Conservation (phyloP, 2,888 invertebrate genomes). For the Cephus pygmeus region DNA sequence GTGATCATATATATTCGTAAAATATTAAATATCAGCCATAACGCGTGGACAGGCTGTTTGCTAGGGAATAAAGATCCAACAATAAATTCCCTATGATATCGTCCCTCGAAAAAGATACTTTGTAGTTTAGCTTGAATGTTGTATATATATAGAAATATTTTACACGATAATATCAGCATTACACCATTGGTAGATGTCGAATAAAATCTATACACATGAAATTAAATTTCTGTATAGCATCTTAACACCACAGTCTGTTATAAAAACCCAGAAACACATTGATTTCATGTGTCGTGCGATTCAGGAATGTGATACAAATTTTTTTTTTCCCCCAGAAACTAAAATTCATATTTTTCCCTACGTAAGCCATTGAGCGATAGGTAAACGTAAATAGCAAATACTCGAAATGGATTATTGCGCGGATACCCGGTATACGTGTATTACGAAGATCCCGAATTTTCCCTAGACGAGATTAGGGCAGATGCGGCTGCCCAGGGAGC, state of each 20-base stretch:
- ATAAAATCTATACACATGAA: background rate
- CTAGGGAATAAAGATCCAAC: background rate
- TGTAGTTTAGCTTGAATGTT: background rate
- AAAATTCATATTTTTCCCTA: no score
- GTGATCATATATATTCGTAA: background rate
- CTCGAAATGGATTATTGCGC: background rate
- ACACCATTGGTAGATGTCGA: background rate
- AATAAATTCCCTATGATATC: background rate
- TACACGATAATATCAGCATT: no score
- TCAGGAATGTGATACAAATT: no score
- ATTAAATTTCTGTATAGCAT: no score
- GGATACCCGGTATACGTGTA: background rate
- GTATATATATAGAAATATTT: no score
- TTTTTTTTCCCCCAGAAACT: no score
- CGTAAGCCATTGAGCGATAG: background rate
- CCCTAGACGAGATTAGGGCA: background rate
- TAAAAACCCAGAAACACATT: no score
- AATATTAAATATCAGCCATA: background rate
- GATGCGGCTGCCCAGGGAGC: background rate
- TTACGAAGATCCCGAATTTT: background rate
- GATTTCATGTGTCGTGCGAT: no score
- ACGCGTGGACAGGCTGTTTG: background rate
- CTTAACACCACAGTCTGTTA: no score
- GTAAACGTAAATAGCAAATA: background rate
- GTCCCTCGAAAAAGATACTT: background rate